Conservation (phyloP, 2,113 vertebrate genomes). For the Mobula hypostoma region DNA sequence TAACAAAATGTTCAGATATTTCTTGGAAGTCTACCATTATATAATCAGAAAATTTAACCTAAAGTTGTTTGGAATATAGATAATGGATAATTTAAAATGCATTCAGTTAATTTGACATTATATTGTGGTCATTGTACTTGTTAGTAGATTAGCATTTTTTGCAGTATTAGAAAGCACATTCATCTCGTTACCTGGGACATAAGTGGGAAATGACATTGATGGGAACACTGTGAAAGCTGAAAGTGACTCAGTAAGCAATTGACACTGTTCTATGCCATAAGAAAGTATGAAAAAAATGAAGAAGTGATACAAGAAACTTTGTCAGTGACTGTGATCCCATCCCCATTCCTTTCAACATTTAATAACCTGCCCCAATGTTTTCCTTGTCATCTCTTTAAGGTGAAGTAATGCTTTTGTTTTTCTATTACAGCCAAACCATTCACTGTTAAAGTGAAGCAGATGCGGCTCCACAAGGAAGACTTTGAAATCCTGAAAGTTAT, state of each 20-base stretch:
- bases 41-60: neutral
- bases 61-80: neutral
- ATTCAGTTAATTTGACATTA: neutral
- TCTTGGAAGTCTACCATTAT: neutral
- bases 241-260: too few species aligned
- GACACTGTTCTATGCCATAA: too few species aligned
- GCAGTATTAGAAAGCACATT: neutral
- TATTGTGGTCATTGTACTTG: neutral
- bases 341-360: neutral
- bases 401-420: slow-evolving; percentile 43
- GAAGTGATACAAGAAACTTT: neutral
- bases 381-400: neutral
- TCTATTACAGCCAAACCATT: slow-evolving; percentile 86
- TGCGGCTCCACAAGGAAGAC: slow-evolving; percentile 95
- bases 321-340: neutral
- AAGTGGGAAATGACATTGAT: too few species aligned
- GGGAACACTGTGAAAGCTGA: too few species aligned
- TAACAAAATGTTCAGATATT: neutral
- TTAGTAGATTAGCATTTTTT: neutral
- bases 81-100: neutral
- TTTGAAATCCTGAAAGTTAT: slow-evolving; percentile 99
- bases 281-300: too few species aligned
- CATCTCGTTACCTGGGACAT: too few species aligned
- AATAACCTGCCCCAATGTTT: neutral
- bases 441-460: slow-evolving; percentile 94